Base-by-base conservation (phyloP, 1,140 invertebrate species). In the Neodiprion pinetum region DNA sequence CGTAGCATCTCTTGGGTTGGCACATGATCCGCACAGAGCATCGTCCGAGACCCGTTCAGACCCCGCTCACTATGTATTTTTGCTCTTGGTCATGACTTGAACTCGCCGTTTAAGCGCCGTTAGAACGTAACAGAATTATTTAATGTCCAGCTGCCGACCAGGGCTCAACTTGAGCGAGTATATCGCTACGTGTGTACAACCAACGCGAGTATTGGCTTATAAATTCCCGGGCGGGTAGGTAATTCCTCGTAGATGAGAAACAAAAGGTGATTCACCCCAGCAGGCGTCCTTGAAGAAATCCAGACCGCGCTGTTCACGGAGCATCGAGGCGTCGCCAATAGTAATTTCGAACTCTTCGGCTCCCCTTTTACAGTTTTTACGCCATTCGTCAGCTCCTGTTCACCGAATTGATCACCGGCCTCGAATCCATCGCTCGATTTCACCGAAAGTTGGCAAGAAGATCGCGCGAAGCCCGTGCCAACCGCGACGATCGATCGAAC, bases 91-190 rank as follows among this genome's bases (percentile, higher is more conserved):
- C 53, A 17, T 4, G 53, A 61, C 11, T 61, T 61, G 11, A 61
- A 61, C 53, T 61, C 9, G 11, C 11, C 53, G 53, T 61, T 61
- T 61, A 61, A 61, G 53, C 53, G 53, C 53, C 53, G 53, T 61
- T 61, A 61, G 53, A 61, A 61, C 53, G 53, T 7, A 61, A 61
- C 53, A 61, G 53, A 61, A 61, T 61, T 61, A 61, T 61, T 61
- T 61, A 61, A 61, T 61, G 53, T 61, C 53, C 53, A 61, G 53
- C 4, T 61, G 53, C 53, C 53, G 3, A 61, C 53, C 0, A 61
- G 53, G 53, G n/a, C 53, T 61, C 53, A 61, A 61, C 53, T 61
- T 61, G 53, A 17, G 28, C 28, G 2, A 40, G 28, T 40, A 5
- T 40, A 61, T 40, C 28, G 28, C 2, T 40, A 40, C 28, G 0